Base-by-base conservation (phyloP, 2,113 vertebrate genomes). In the Malurus alboscapulatus region DNA sequence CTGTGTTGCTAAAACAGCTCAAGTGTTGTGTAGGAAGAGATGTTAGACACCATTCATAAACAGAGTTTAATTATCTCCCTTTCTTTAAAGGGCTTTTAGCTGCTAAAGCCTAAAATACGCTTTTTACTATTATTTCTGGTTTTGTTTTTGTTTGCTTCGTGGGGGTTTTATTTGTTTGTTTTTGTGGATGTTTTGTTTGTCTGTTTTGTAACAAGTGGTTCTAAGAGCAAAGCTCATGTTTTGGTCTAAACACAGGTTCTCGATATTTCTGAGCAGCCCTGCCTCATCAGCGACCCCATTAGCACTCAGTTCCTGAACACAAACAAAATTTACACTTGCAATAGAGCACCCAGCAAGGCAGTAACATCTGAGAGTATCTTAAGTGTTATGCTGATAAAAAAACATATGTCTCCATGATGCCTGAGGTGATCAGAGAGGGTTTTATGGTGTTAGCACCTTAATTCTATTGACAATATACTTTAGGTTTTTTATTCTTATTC, bases 171-270 rank as follows among this genome's bases (percentile, higher is more conserved):
- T 15, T 50, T 0, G 15, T 42, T 25, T 36, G 14, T 16, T 74
- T 42, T 44, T 30, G 26, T 53, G 51, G 18, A 26, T 27, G 0
- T 40, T 59, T 47, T 32, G 0, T 0, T 38, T 1, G 15, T 40
- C 25, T 34, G 9, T 19, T 83, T 82, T 65, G 32, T 4, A 81
- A 54, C 1, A 74, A 61, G 16, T 55, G 7, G 4, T 12, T 88
- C 34, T 74, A 44, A 90, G 88, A 77, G 50, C 21, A 32, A 69
- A 58, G 6, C 15, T 84, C 12, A 6, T 47, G 3, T 55, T 94
- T 87, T 53, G 22, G 6, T 17, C n/a, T 67, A 38, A 87, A 48
- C 36, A 66, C 18, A 73, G 29, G 9, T n/a, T 73, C 26, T 63
- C 34, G 25, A 9, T n/a, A 69, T 16, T 9, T 47, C 44, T 91